phyloP scores from a whole-genome alignment of 2,797 vertebrate species.

The Varecia variegata region DNA sequence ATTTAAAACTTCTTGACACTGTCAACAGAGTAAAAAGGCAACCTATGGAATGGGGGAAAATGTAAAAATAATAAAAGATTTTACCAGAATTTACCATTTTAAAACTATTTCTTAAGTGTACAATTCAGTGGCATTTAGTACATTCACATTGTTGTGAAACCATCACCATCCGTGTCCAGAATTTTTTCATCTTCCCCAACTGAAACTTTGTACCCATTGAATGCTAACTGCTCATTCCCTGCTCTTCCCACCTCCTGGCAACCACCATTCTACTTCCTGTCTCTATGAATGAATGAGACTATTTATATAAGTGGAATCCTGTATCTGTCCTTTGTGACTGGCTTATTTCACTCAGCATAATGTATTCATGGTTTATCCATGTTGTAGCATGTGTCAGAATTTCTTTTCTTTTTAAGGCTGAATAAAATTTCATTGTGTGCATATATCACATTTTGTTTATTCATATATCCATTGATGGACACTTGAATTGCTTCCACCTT shows the following conservation, averaged over 20 bases:
- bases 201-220: not conserved
- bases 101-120: not conserved
- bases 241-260: not conserved
- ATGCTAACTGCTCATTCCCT: not conserved
- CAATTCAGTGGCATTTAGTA: not conserved
- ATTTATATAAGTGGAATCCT: not conserved
- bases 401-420: not conserved
- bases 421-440: not conserved
- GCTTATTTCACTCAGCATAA: not conserved
- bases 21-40: constrained; percentile 2
- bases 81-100: not conserved
- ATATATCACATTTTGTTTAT: not conserved
- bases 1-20: not conserved
- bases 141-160: not conserved
- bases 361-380: not conserved
- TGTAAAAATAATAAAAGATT: not conserved
- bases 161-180: not conserved
- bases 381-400: not conserved
- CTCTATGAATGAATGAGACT: not conserved
- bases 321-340: not conserved
- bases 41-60: not conserved
- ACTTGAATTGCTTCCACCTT: not conserved
- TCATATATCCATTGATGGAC: not conserved
- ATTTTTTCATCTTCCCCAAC: not conserved
- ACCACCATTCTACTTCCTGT: not conserved